These are phyloP conservation scores for Eumaeus atala DNA, from an alignment of 1,140 invertebrate genomes.

Conservation along the genomic window DNA sequence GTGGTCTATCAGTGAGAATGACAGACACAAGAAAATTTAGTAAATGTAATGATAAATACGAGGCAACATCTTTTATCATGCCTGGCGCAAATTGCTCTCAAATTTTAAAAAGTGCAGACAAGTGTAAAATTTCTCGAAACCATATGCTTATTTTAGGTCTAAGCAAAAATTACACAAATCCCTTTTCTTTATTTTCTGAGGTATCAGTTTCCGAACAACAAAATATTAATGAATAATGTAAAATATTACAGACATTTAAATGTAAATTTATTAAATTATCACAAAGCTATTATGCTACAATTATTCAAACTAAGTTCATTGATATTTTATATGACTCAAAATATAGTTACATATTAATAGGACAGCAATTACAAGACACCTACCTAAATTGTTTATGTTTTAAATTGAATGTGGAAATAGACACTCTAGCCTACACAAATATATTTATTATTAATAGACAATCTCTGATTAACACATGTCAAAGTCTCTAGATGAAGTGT, in stretches of 20 bases:
- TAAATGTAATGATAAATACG: constrained; percentile 1
- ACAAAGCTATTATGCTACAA: neutral
- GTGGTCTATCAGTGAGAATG: neutral
- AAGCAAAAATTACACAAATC: neutral
- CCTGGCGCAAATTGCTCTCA: neutral
- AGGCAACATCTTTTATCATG: neutral
- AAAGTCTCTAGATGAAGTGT: neutral
- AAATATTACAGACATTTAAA: neutral
- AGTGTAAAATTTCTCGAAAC: neutral
- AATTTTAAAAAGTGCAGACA: neutral
- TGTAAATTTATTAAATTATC: neutral
- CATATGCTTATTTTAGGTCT: neutral
- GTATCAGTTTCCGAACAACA: neutral
- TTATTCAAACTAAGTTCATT: neutral
- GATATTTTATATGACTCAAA: too few relatives aligned
- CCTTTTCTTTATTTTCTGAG: neutral
- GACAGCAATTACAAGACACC: too few relatives aligned
- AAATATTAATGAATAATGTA: neutral
- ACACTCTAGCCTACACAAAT: neutral
- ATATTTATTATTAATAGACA: neutral
- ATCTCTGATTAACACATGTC: neutral
- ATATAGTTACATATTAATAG: too few relatives aligned
- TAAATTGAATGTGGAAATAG: too few relatives aligned
- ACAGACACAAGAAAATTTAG: neutral
- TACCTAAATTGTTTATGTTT: neutral